Base-by-base conservation (phyloP, 1,140 invertebrate genomes). In the Drosophila leontia region DNA sequence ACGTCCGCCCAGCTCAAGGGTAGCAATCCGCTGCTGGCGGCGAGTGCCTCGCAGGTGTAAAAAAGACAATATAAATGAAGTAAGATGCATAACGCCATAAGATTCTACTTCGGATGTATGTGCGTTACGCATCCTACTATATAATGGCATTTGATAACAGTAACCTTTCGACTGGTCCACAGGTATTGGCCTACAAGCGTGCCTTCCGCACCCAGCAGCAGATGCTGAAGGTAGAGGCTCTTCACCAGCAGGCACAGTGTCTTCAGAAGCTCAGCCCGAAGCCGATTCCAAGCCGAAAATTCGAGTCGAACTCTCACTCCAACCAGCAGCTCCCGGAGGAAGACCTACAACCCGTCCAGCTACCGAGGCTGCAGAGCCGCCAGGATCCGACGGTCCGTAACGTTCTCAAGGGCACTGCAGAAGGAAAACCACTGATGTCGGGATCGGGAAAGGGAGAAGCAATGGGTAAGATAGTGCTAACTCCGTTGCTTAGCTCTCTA, bases 141-240 rank as follows among this genome's bases (percentile, higher is more conserved):
- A 29, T 29, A 29, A 29, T 29, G 26, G 5, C 26, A 29, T 29
- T 29, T 29, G 26, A 29, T 5, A 29, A 29, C 26, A 6, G 6
- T 17, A 48, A 35, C 35, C 23, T 51, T 41, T 15, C 9, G 0
- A 12, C 0, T 23, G 3, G 6, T n/a, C 26, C 26, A 0, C n/a
- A 70, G 67, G 67, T 70, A 8, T 53, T 61, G 0, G 75, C 75
- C 32, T 64, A 39, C 37, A 78, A 85, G 47, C 64, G 61, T 23
- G 78, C 78, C 45, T 64, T 68, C n/a, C 68, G 72, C 63, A 68
- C 19, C 35, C 75, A 68, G 17, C 82, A 85, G 53, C 78, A 78
- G 29, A 56, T 55, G 2, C 19, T 55, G n/a, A 81, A 71, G 34
- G 82, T 75, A 5, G 82, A 78, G 19, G 37, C 70, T 19, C 42